Base-by-base conservation (phyloP, 92 coral and sea anemone genomes). In the Metridium senile region DNA sequence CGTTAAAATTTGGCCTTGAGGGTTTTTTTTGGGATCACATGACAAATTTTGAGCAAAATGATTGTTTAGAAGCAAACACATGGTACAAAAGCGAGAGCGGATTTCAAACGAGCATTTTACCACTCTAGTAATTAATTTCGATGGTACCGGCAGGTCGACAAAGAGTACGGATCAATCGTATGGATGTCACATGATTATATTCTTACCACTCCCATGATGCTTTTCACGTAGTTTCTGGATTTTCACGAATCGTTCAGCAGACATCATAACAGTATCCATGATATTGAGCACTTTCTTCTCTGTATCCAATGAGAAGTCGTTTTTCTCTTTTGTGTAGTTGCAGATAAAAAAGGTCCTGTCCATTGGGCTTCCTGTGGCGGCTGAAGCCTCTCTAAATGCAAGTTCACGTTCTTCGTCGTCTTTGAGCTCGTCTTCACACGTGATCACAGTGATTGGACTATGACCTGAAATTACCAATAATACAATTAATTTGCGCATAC, bases 361-460 rank as follows among this genome's bases (percentile, higher is more conserved):
- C 28, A 78, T 64, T 34, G 97, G 82, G 72, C 90, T 78, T 33
- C 97, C 93, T 46, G 90, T 82, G 73, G 93, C 93, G 62, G 78
- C 76, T 0, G 90, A 85, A 35, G 93, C 97, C 67, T 77, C 77
- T 33, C 26, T 59, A 64, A 85, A 88, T 32, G 90, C 97, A 1
- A 23, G 66, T 29, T 85, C 81, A 31, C 83, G 74, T 9, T 85
- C 86, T 21, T 88, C 70, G 17, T 87, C 62, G 35, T 43, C 58
- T 81, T 67, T 85, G 74, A 88, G 27, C 63, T 78, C 76, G 82
- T 91, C 97, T 63, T 87, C 87, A 53, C 58, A 88, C 16, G 97
- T 91, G 72, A 91, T 91, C 31, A 91, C 93, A 0, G 97, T 84
- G 66, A 91, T 92, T 39, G 97, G 97, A 66, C 88, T 77, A 71